phyloP scores from a whole-genome alignment of 2,888 invertebrate genomes.

The Sthenelais limicola region DNA sequence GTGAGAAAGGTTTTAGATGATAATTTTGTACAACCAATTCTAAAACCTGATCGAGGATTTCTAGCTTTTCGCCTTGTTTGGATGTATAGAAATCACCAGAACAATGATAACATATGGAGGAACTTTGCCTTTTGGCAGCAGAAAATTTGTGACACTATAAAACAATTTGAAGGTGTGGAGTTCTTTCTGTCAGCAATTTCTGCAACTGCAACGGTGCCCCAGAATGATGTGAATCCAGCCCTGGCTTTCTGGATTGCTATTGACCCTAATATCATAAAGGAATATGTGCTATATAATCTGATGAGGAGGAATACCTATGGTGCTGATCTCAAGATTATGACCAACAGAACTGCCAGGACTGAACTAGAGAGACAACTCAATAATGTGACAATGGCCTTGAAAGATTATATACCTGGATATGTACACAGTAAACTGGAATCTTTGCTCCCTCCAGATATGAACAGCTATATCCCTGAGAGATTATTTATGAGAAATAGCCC shows the following conservation, averaged over 20 bases:
- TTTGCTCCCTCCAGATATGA: too few species aligned
- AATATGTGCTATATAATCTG: not conserved
- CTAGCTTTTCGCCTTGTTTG: conserved; percentile 18
- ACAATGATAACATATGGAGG: not conserved
- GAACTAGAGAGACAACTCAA: not conserved
- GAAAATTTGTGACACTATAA: not conserved
- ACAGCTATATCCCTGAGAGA: too few species aligned
- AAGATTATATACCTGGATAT: not conserved
- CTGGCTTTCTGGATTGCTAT: conserved; percentile 8
- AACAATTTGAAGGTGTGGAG: not conserved
- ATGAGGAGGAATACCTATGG: conserved; percentile 15
- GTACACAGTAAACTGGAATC: not conserved
- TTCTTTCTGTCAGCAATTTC: conserved; percentile 29
- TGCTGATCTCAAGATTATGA: conserved; percentile 25
- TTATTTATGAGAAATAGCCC: too few species aligned
- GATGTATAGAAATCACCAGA: not conserved
- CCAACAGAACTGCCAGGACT: not conserved
- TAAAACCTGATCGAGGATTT: conserved; percentile 17
- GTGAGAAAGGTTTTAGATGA: not conserved
- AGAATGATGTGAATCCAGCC: not conserved
- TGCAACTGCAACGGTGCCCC: not conserved
- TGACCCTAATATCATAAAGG: not conserved
- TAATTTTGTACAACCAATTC: not conserved
- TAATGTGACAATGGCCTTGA: conserved; percentile 3
- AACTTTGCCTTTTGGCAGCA: not conserved